Evolutionary conservation across 2,113 vertebrate genomes (phyloP).

Genomic region (Crocuta crocuta): DNA sequence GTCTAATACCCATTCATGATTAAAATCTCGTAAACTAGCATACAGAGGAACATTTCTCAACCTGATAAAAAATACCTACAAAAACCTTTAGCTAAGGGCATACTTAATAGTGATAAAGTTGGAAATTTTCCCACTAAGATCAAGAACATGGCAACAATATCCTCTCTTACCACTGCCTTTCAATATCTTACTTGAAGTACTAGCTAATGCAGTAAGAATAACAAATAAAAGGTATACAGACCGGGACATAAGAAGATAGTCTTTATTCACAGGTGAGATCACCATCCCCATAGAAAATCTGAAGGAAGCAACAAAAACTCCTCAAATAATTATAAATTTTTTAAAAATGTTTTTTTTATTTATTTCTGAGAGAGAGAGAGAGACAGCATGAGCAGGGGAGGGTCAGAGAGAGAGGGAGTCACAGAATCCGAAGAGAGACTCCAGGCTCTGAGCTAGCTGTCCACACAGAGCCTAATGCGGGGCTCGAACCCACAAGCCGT

Average conservation of each 20-base stretch:
- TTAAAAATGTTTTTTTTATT: too few species aligned
- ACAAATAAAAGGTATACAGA: not conserved
- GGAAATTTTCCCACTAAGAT: not conserved
- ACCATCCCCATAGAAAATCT: not conserved
- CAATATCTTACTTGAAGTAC: not conserved
- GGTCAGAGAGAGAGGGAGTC: too few species aligned
- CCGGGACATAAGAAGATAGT: not conserved
- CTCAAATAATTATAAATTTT: not conserved
- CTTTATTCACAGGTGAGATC: not conserved
- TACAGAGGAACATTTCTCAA: not conserved
- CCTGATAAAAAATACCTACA: not conserved
- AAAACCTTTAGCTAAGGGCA: not conserved
- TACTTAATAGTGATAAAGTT: not conserved
- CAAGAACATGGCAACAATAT: not conserved
- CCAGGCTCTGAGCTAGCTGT: too few species aligned
- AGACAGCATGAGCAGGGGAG: too few species aligned
- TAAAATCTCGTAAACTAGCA: not conserved
- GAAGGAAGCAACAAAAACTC: not conserved
- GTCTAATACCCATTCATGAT: not conserved
- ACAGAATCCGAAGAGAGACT: too few species aligned
- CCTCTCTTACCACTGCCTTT: not conserved
- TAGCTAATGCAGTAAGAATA: not conserved
- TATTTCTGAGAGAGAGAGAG: too few species aligned
- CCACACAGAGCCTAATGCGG: too few species aligned
- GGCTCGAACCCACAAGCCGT: too few species aligned